Evolutionary conservation across 2,888 invertebrate species (phyloP), one percentile per base, ranked within the genome.

Genomic region (Nebria brevicollis): DNA sequence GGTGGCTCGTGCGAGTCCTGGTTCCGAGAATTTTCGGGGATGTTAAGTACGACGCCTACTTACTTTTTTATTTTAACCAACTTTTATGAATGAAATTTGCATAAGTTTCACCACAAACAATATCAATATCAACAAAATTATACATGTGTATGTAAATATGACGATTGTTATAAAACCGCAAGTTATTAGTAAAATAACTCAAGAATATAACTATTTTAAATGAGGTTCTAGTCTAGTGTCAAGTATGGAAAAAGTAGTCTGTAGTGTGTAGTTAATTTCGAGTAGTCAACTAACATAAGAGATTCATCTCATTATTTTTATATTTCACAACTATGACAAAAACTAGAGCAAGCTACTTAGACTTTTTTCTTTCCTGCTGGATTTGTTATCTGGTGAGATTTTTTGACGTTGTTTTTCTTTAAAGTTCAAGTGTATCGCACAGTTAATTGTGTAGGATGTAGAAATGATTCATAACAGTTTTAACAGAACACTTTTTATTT

Each of bases 11-110:
- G 77, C 70, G 11, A 26, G n/a, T 26, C n/a, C 20, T 26, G 26
- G 41, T 73, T 79, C 75, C 66, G 25, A 78, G 78, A 78, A 78
- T 78, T 78, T 54, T 66, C 25, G 75, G 79, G 79, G 74, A 74
- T 79, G 79, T 65, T 78, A 34, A 70, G n/a, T 73, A 68, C 41
- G 73, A 73, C 79, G 75, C 79, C 79, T 79, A 79, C 79, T 70
- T 66, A 43, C 66, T 54, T 11, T 54, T 54, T 54, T 54, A 54
- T 54, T 54, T 54, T 54, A 54, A 13, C 7, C 54, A 54, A 54
- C 54, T 13, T 54, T 54, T 54, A 54, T 54, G 54, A 54, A 54
- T 54, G 54, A 54, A 54, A 54, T 54, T 54, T 54, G 54, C 54
- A 54, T 54, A 54, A 2, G 2, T 54, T 54, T 54, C 13, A 54